Evolutionary conservation across 2,113 vertebrate genomes (phyloP), one percentile per base, ranked within the genome.

Genomic region (Oreochromis aureus): DNA sequence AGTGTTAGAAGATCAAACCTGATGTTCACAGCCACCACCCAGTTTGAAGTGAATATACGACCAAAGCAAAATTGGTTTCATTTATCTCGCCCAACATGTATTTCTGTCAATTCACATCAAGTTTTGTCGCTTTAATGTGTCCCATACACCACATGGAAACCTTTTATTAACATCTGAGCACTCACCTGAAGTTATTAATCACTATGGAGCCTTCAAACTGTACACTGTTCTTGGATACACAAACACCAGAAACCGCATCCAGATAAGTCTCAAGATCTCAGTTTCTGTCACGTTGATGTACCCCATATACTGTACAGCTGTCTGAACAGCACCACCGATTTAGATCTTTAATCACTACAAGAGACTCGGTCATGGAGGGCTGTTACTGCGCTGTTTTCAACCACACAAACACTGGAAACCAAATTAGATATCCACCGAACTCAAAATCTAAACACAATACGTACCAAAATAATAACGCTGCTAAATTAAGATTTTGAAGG

Each of bases 341-440:
- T 46, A 19, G 69, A 76, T 30, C 44, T 48, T 48, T 76, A 30
- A 48, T 76, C 24, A 19, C 0, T 76, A 69, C 39, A 4, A 24
- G n/a, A 46, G 69, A 48, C 9, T 48, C 9, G 0, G 41, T 27
- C 41, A 46, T 27, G 41, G 41, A 76, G 41, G 41, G 0, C 0
- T 46, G 69, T 27, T 27, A 73, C n/a, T 71, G 39, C 5, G 0
- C n/a, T 10, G 66, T 73, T 46, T 73, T 44, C 39, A 46, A 27
- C 39, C 66, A 73, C 66, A 46, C 39, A 46, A 73, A 73, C 22
- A 46, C 22, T 18, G 39, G 69, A 73, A 73, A 73, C 41, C 69
- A 73, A 73, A 30, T 19, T 18, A 16, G 39, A 73, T 5, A 27
- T 27, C 15, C 41, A 18, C 22, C 22, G 27, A 46, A 46, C 41